Evolutionary conservation across 2,888 invertebrate genomes (phyloP).

Genomic region (Lasioglossum leucozonium): DNA sequence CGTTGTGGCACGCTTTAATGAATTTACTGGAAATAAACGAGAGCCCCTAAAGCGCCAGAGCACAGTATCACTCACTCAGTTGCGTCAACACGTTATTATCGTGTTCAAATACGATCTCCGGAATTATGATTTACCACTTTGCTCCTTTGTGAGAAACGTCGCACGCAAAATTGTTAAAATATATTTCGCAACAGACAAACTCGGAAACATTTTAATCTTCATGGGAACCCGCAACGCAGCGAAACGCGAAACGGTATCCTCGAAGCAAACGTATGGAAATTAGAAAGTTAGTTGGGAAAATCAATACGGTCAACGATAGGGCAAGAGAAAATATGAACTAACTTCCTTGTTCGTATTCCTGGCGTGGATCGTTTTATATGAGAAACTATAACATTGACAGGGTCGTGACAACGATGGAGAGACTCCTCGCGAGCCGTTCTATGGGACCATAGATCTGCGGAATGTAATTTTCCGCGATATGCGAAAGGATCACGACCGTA

Average conservation of each 20-base stretch:
- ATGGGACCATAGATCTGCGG: slow-evolving; percentile 7
- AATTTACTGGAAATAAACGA: neutral
- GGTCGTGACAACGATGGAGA: slow-evolving; percentile 33
- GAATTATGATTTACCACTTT: neutral
- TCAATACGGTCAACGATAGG: slow-evolving; percentile 26
- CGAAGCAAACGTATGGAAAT: slow-evolving; percentile 28
- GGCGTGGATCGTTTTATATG: slow-evolving; percentile 20
- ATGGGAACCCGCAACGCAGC: neutral
- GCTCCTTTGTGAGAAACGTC: neutral
- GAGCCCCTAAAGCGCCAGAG: neutral
- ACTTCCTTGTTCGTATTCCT: slow-evolving; percentile 26
- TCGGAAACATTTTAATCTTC: slow-evolving; percentile 15
- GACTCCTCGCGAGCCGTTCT: slow-evolving; percentile 43
- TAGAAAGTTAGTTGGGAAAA: slow-evolving; percentile 59
- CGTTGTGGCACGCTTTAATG: neutral
- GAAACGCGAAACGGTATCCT: slow-evolving; percentile 14
- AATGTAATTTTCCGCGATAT: slow-evolving; percentile 47
- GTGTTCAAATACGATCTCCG: neutral
- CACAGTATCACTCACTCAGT: neutral
- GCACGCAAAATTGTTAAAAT: neutral
- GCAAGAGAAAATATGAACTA: slow-evolving; percentile 52
- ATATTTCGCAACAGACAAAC: slow-evolving; percentile 16
- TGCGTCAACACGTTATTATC: neutral
- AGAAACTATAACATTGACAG: slow-evolving; percentile 42
- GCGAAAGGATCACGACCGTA: slow-evolving; percentile 36